Percentiles rank a stretch among this genome's conserved stretches.
Conservation (phyloP, 2,113 vertebrate species). For the Australoheros scitulus region DNA sequence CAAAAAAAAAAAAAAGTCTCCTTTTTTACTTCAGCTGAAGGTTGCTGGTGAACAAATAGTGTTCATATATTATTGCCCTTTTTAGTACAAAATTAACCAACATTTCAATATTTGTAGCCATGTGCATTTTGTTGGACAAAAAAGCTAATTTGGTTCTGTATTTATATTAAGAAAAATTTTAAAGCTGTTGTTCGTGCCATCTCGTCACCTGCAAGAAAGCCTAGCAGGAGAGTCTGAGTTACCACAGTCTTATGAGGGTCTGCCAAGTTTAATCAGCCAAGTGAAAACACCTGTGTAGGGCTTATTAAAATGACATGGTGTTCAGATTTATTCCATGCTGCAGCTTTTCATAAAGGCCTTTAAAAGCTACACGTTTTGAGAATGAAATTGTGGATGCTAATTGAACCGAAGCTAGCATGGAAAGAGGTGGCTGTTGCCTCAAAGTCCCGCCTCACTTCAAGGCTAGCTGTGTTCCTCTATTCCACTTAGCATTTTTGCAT, state of each 20-base stretch:
- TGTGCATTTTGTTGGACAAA: slow-evolving; percentile 3
- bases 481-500: slow-evolving; percentile 48
- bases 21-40: not conserved
- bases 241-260: slow-evolving; percentile 8
- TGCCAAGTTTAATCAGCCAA: slow-evolving; percentile 34
- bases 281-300: slow-evolving; percentile 16
- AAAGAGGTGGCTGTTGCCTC: slow-evolving; percentile 14
- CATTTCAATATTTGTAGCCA: not conserved
- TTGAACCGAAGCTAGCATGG: slow-evolving; percentile 14
- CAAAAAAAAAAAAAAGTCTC: not conserved
- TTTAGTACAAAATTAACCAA: not conserved
- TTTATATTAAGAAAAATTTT: not conserved
- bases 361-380: slow-evolving; percentile 3
- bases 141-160: not conserved
- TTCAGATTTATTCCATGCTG: slow-evolving; percentile 22
- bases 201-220: slow-evolving; percentile 2
- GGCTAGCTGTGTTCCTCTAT: slow-evolving; percentile 29
- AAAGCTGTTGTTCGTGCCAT: not conserved
- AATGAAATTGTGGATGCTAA: slow-evolving; percentile 21
- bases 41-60: not conserved
- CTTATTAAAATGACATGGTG: slow-evolving; percentile 31
- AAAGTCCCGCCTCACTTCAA: slow-evolving; percentile 37
- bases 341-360: slow-evolving; percentile 11
- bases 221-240: not conserved
- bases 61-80: not conserved